phyloP scores from a whole-genome alignment of 1,140 invertebrate genomes.

The Atta colombica region DNA sequence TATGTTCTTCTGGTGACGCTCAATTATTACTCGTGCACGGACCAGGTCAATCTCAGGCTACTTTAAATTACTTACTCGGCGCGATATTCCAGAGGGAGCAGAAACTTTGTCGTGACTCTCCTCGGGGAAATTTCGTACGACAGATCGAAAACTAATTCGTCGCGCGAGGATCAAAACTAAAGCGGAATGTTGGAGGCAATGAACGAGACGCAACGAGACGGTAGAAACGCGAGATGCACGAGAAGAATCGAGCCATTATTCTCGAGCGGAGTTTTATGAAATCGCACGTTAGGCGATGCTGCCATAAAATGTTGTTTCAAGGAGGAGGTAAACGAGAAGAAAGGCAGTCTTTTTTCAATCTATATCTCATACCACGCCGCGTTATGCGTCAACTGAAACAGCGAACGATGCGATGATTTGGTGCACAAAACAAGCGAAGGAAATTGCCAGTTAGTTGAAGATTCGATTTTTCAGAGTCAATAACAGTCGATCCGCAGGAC shows the following conservation, averaged over 20 bases:
- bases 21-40: conserved; percentile 71
- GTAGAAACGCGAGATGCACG: conserved; percentile 4
- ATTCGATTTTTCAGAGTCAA: conserved; percentile 79
- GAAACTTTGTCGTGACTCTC: conserved; percentile 66
- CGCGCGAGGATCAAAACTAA: conserved; percentile 55
- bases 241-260: not conserved
- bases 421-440: conserved; percentile 71
- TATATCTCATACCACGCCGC: not conserved
- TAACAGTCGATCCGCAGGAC: conserved; percentile 46
- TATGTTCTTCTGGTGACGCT: conserved; percentile 57
- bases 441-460: conserved; percentile 76
- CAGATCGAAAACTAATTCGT: conserved; percentile 75
- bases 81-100: conserved; percentile 22
- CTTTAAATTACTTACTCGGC: conserved; percentile 75
- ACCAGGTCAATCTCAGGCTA: conserved; percentile 72
- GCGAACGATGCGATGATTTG: conserved; percentile 54
- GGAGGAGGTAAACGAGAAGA: not conserved
- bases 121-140: conserved; percentile 70
- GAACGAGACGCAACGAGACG: conserved; percentile 6
- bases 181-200: conserved; percentile 41
- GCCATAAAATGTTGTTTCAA: conserved; percentile 12
- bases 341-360: not conserved
- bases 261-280: conserved; percentile 10
- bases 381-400: conserved; percentile 30
- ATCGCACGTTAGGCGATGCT: conserved; percentile 17